A percentile compares a stretch with the other conserved stretches of the same genome.
Evolutionary conservation across 2,797 vertebrate species (phyloP).

Genomic region (Sebastiscus albofasciatus): DNA sequence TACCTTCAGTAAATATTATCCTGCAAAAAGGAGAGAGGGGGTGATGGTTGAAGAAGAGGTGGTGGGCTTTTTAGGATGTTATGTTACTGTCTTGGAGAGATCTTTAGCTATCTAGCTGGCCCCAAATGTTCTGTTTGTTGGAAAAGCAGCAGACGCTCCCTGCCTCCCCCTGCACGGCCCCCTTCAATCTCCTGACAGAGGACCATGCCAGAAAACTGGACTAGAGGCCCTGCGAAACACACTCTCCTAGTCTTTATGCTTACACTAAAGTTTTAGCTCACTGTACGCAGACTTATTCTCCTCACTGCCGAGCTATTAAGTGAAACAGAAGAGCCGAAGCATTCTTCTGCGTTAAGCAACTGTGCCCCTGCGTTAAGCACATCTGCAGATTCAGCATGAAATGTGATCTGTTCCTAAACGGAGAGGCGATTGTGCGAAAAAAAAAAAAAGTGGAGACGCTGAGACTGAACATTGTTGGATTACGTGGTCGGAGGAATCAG

Average conservation of each 20-base stretch:
- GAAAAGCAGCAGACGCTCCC: slow-evolving; percentile 55
- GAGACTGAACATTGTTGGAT: slow-evolving; percentile 23
- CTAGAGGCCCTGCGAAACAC: slow-evolving; percentile 38
- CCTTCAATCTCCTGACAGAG: slow-evolving; percentile 56
- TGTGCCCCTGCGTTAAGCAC: slow-evolving; percentile 42
- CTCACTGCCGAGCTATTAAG: slow-evolving; percentile 48
- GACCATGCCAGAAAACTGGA: slow-evolving; percentile 59
- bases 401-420: slow-evolving; percentile 52
- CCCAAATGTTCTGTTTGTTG: slow-evolving; percentile 49
- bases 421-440: slow-evolving; percentile 32
- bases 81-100: slow-evolving; percentile 20
- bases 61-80: slow-evolving; percentile 9
- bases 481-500: slow-evolving; percentile 38
- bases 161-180: slow-evolving; percentile 58
- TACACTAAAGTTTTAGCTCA: slow-evolving; percentile 13
- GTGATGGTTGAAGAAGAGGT: background rate
- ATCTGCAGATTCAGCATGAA: slow-evolving; percentile 70
- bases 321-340: slow-evolving; percentile 53
- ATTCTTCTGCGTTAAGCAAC: slow-evolving; percentile 47
- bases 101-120: slow-evolving; percentile 16
- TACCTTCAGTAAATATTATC: slow-evolving; percentile 25
- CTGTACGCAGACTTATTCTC: slow-evolving; percentile 41
- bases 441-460: slow-evolving; percentile 2
- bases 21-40: background rate
- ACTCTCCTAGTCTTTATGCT: slow-evolving; percentile 28